These are phyloP conservation scores for Cerceris rybyensis DNA, from an alignment of 2,888 invertebrate genomes.

Conservation along the genomic window DNA sequence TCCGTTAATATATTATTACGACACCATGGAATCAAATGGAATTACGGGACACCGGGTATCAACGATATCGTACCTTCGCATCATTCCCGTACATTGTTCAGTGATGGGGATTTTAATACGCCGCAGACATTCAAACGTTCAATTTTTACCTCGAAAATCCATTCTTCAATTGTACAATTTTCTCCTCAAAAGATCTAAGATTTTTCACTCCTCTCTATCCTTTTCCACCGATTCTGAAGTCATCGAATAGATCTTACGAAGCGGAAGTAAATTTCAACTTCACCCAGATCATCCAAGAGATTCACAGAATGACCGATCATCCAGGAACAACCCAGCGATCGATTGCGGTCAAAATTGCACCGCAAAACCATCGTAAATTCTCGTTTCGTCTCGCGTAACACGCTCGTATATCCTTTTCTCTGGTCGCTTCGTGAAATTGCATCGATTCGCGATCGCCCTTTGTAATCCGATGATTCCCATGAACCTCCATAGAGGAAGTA, in stretches of 20 bases:
- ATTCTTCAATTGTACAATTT: too few species aligned
- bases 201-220: too few species aligned
- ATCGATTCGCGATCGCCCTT: neutral
- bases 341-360: too few species aligned
- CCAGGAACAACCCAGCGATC: too few species aligned
- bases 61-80: conserved; percentile 48
- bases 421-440: too few species aligned
- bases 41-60: conserved; percentile 69
- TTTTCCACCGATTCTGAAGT: too few species aligned
- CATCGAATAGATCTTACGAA: too few species aligned
- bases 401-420: neutral
- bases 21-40: conserved; percentile 74
- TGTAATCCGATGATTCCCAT: neutral
- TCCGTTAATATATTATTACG: conserved; percentile 68
- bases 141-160: neutral
- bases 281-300: too few species aligned
- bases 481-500: neutral
- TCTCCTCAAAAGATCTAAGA: too few species aligned
- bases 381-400: neutral
- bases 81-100: conserved; percentile 56
- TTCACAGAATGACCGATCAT: too few species aligned
- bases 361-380: neutral
- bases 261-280: too few species aligned
- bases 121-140: neutral
- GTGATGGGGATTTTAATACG: conserved; percentile 42